Evolutionary conservation across 1,140 invertebrate genomes (phyloP), one percentile per base, ranked within the genome.

Genomic region (Adoxophyes honmai): DNA sequence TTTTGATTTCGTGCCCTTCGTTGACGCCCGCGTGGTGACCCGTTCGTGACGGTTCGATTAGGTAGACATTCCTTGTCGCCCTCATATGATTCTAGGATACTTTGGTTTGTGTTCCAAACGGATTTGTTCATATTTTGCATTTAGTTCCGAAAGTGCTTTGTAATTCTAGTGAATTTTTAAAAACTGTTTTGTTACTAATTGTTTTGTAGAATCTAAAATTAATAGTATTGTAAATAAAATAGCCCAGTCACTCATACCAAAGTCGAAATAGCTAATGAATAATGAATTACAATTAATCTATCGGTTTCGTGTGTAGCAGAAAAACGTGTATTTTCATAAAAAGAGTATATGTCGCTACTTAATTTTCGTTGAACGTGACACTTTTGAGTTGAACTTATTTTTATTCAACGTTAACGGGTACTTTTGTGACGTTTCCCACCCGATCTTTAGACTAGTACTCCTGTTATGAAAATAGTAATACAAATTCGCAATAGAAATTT

Each of bases 41-140:
- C 34, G 51, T 52, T 55, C 42, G 34, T 38, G 53, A 58, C 64
- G 38, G 34, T 53, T 62, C 51, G 67, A 66, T 66, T 63, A 42
- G 61, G 66, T 76, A 73, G 81, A 81, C 78, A 78, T 81, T 81
- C 75, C 78, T 56, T 66, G 65, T 62, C 55, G 48, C 28, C 14
- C 28, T 21, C 21, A 35, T 18, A 39, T 42, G 8, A 9, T 34
- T 10, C 8, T 55, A 34, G 11, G 16, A 48, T 48, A 16, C 16
- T 18, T 18, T n/a, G 39, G n/a, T 18, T 48, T 11, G 18, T 8
- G 42, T 48, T 48, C 42, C 7, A 28, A 28, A 33, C 42, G 56
- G 55, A 55, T 51, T 57, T 48, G 61, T 66, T 28, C 2, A 28
- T 42, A 34, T 63, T 66, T 59, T 65, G 71, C 71, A 74, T 74